Evolutionary conservation across 2,113 vertebrate species (phyloP).

Genomic region (Dicaeum eximium): DNA sequence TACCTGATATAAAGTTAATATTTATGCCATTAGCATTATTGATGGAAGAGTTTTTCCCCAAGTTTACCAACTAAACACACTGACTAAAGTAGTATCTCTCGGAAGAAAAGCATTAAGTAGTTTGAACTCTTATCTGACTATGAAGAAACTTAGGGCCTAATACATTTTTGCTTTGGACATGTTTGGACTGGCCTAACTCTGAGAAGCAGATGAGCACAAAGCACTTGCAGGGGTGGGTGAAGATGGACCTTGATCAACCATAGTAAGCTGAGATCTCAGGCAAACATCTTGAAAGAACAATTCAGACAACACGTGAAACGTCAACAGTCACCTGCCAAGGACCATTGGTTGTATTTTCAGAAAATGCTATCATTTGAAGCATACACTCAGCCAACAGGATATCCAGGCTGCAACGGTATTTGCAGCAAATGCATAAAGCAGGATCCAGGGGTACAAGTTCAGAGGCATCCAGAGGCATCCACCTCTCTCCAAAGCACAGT

Average conservation of each 20-base stretch:
- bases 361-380: not conserved
- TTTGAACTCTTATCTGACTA: not conserved
- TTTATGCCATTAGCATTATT: not conserved
- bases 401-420: not conserved
- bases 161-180: not conserved
- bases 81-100: not conserved
- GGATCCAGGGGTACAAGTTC: not conserved
- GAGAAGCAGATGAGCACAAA: not conserved
- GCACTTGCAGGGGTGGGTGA: accelerated
- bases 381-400: not conserved
- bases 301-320: not conserved
- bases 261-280: not conserved
- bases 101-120: not conserved
- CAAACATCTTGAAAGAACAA: not conserved
- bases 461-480: not conserved
- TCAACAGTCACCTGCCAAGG: not conserved
- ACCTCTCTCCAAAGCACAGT: not conserved
- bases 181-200: not conserved
- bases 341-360: not conserved
- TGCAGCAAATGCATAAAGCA: not conserved
- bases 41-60: not conserved
- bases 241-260: not conserved
- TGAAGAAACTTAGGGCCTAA: not conserved
- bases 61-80: not conserved
- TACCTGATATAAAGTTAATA: not conserved